phyloP scores from a whole-genome alignment of 2,888 invertebrate species.

The Onthophagus sagittarius region DNA sequence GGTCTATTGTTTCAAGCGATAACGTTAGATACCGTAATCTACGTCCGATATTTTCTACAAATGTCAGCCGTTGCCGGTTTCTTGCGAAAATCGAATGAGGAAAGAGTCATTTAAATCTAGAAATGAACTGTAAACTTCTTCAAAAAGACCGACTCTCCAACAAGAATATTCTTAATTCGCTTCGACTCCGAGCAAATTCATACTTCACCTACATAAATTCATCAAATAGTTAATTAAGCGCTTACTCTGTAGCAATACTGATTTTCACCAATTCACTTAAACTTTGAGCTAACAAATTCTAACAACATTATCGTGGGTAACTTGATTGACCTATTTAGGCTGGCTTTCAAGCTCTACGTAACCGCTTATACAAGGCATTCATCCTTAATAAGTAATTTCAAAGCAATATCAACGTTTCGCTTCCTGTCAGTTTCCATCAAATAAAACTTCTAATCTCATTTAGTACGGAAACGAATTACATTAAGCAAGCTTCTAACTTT shows the following conservation, averaged over 20 bases:
- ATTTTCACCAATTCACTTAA: neutral
- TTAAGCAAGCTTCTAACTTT: neutral
- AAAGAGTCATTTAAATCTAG: neutral
- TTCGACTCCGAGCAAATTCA: neutral
- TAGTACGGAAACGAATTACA: neutral
- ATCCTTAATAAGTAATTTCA: neutral
- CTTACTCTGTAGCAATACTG: neutral
- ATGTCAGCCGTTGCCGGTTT: neutral
- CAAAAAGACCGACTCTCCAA: neutral
- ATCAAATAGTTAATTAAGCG: neutral
- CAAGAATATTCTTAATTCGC: neutral
- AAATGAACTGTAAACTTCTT: neutral
- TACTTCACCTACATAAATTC: neutral
- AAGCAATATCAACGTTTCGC: neutral
- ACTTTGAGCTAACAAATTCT: neutral
- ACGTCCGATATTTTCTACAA: slow-evolving; percentile 2
- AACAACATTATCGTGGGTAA: neutral
- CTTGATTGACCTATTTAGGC: neutral
- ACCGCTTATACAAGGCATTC: neutral
- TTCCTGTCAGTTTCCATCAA: neutral
- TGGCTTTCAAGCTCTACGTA: neutral
- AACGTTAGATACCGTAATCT: slow-evolving; percentile 9
- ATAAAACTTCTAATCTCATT: neutral
- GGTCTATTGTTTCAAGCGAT: slow-evolving; percentile 11
- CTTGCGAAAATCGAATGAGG: neutral